Base-by-base conservation (phyloP, 2,888 invertebrate genomes). In the Apeira syringaria region DNA sequence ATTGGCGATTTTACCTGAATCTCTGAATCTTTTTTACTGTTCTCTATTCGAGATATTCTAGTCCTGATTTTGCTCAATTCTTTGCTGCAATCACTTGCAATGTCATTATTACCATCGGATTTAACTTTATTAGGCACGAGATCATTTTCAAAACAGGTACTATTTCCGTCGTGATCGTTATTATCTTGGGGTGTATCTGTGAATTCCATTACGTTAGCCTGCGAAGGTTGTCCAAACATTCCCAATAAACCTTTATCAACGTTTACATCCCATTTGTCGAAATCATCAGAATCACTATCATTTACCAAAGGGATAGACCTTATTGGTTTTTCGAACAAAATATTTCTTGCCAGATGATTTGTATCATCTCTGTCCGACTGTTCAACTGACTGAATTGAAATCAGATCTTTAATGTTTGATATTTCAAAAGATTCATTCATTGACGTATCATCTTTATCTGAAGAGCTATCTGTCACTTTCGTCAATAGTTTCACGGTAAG, bases 271-370 rank as follows among this genome's bases (percentile, higher is more conserved):
- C 80, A 84, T 39, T 59, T 64, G 12, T 76, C 70, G 1, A 58
- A 27, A 8, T 25, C 7, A 17, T 44, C 44, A 7, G 39, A 46
- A 3, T 46, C 80, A 4, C 37, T 46, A 10, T 71, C 68, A 27
- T 49, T 62, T 0, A 80, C 69, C 26, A 84, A 54, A 1, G 80
- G 74, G 0, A 78, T 53, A 1, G 83, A 81, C 45, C 79, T 67
- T 12, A 77, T 48, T 1, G 73, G 74, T 32, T 63, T 45, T 44
- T 61, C 56, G 8, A 41, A 37, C 32, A 42, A 30, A 27, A 37
- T 29, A 29, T 40, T 47, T 28, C 26, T 8, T 0, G 3, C 2
- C 20, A 8, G 13, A 4, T 20, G 26, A 11, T 9, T 11, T 15
- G 27, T 30, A n/a, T 1, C 15, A 4, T 44, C 30, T 0, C 11